Base-by-base conservation (phyloP, 2,888 invertebrate genomes). In the Hyles lineata region DNA sequence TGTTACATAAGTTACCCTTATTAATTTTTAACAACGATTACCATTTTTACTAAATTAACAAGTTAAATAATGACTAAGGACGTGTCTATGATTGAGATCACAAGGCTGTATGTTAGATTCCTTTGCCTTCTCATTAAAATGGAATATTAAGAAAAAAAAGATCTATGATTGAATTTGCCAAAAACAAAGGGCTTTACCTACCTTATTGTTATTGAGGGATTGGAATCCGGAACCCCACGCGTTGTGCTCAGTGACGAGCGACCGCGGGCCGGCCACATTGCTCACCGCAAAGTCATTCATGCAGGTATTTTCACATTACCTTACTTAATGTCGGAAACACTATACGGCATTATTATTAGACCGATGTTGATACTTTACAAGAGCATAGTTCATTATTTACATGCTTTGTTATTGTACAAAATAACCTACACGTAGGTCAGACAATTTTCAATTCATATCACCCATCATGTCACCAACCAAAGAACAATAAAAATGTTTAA, bases 261-360 rank as follows among this genome's bases (percentile, higher is more conserved):
- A 23, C 67, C 43, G 43, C 67, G 2, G 43, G 5, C 67, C 8
- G 67, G 23, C 67, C 67, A 43, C 67, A 23, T 67, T 67, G 43
- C 21, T 17, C 21, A 67, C 67, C 67, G 50, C 67, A 67, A 67
- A 50, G 67, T 50, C 50, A 67, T 23, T 67, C 50, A 67, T 67
- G 67, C 67, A 67, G 67, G 67, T 67, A 62, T 19, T 67, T 63
- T 43, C 67, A 50, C 43, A 67, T 67, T 50, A 67, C 50, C 67
- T 43, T 50, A 50, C 43, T 67, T 50, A 67, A 67, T 67, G 17
- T 50, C 67, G 43, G 50, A 23, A 50, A 67, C 50, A 23, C 50
- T 50, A 67, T 23, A 67, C 50, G 6, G n/a, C 55, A 6, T n/a
- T 55, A 55, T 55, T 55, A 55, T n/a, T 55, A 55, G 55, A 15